Percentiles rank a stretch among this genome's conserved stretches.
Conservation (phyloP, 2,113 vertebrate genomes). For the Ahaetulla prasina region DNA sequence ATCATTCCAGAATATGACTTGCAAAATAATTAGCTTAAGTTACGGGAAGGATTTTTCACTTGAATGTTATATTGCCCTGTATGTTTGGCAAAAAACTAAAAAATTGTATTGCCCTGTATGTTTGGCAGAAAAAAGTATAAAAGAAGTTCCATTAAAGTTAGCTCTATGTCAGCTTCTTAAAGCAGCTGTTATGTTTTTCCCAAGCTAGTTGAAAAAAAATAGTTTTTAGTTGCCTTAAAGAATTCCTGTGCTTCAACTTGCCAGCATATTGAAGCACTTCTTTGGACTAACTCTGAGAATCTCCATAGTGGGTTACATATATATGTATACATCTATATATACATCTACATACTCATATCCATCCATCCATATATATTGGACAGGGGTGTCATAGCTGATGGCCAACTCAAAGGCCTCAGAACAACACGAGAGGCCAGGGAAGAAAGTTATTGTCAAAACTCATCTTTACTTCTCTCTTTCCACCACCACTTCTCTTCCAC, state of each 20-base stretch:
- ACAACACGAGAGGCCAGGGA: neutral
- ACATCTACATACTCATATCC: neutral
- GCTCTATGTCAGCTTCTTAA: neutral
- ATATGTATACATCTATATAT: neutral
- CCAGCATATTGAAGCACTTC: neutral
- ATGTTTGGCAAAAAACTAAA: neutral
- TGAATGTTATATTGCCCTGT: neutral
- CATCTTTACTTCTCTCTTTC: neutral
- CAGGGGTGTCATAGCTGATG: neutral
- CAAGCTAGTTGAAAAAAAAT: neutral
- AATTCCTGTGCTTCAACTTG: neutral
- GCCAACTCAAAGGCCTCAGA: neutral
- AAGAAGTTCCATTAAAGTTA: neutral
- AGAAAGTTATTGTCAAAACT: neutral
- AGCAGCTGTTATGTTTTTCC: neutral
- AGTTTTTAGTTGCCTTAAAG: neutral
- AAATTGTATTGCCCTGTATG: neutral
- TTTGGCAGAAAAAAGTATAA: neutral
- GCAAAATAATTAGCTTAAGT: neutral
- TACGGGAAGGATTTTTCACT: neutral
- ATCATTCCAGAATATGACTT: neutral
- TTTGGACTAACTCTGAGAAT: neutral
- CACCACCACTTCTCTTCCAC: neutral
- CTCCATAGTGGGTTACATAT: neutral
- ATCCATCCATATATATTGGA: neutral